Evolutionary conservation across 2,797 vertebrate genomes (phyloP), one percentile per base, ranked within the genome.

Genomic region (Hipposideros larvatus): DNA sequence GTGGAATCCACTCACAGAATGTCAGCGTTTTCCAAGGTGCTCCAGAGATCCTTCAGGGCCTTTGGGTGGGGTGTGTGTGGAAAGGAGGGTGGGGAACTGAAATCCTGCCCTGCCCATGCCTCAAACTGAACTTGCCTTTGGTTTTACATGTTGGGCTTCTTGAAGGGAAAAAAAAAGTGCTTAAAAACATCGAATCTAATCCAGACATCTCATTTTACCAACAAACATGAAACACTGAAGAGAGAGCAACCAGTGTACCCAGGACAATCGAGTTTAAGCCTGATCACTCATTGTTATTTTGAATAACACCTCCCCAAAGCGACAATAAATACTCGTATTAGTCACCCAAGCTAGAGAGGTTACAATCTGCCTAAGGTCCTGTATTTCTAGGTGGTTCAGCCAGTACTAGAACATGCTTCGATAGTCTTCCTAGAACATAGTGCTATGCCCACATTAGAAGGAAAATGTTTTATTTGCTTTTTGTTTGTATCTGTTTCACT

Each of bases 401-500:
- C 43, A 11, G 3, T 26, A 34, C 18, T 48, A n/a, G 43, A 59
- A 71, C 14, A 0, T 10, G 6, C 51, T 21, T 73, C 31, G 5
- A 43, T 71, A 28, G 21, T 46, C 28, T 84, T 92, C 22, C 37
- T 82, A 48, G 16, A 53, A n/a, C 9, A 8, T 13, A 53, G 14
- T 19, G 61, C 15, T 51, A 53, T 41, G 28, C 24, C 87, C 51
- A 57, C 46, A 65, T 26, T 43, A 85, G 51, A 80, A 15, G 86
- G 68, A 87, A 73, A 19, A 66, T 16, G 26, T 61, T 70, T 59
- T 51, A 41, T 57, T 85, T 31, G 6, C 34, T 46, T 95, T 83
- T 90, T 41, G 11, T 74, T 68, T 92, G 16, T 71, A 59, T 88
- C 92, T 96, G 51, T 80, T 92, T 92, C 24, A 74, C 14, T 2